Base-by-base conservation (phyloP, 2,888 invertebrate genomes). In the Agrotis segetum region DNA sequence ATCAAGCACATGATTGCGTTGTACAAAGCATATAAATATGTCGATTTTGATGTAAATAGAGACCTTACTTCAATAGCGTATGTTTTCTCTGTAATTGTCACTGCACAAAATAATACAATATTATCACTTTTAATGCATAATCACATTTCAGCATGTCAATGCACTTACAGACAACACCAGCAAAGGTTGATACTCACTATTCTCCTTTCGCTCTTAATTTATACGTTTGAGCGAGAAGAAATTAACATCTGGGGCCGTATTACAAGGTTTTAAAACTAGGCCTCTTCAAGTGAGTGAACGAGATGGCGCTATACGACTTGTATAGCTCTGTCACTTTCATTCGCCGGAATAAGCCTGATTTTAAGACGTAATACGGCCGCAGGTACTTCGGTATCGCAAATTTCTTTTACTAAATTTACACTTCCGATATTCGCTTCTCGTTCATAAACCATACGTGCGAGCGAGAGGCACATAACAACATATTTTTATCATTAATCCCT, bases 131-230 rank as follows among this genome's bases (percentile, higher is more conserved):
- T 21, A 14, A 16, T 53, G 17, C 52, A 17, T 17, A 24, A 40
- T 46, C 46, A 17, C 58, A 67, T n/a, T 74, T 52, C 21, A 65
- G 55, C 60, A 71, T 53, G 65, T 1, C 21, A 46, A 34, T 50
- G 49, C 72, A 71, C 70, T 34, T 21, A 9, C 1, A n/a, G 1
- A 14, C 29, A 34, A n/a, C 19, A 40, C 24, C 34, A 19, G 21
- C 21, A 16, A 40, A 34, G 17, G 47, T 24, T 24, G 24, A 29
- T 19, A 14, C 4, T 59, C n/a, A 21, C 11, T 47, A 21, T 47
- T 21, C 11, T 34, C 19, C 19, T 62, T 16, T 34, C 49, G 16
- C 29, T 62, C 29, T 29, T 19, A 62, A 62, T 49, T 1, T 5
- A 34, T 29, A 62, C 19, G 5, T 5, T 5, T 9, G 29, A 61